Conservation (phyloP, 2,797 vertebrate genomes). For the Danio tinwini region DNA sequence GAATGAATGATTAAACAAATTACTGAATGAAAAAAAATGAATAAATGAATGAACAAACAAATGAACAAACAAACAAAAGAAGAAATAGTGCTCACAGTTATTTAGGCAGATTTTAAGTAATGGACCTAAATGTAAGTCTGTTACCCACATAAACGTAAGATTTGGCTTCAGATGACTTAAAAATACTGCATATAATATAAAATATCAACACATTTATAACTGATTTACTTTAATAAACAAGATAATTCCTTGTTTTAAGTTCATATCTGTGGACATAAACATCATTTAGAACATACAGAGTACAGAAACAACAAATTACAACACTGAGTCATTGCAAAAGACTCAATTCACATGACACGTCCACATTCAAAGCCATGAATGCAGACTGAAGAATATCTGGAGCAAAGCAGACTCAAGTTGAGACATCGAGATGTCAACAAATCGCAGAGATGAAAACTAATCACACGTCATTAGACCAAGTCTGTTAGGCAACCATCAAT, state of each 20-base stretch:
- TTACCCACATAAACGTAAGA: background rate
- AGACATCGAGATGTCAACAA: conserved; percentile 44
- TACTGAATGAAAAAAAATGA: too few species aligned
- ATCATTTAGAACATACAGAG: background rate
- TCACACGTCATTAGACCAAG: background rate
- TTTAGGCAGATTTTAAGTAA: background rate
- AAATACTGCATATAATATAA: background rate
- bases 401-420: background rate
- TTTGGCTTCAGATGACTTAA: background rate
- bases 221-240: background rate
- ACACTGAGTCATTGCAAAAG: conserved; percentile 5
- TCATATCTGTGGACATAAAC: background rate
- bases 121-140: background rate
- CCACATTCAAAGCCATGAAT: background rate
- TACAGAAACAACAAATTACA: background rate
- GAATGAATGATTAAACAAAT: too few species aligned
- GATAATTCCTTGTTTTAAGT: background rate
- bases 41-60: too few species aligned
- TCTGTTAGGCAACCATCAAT: background rate
- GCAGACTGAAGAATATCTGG: background rate
- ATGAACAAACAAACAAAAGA: too few species aligned
- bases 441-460: conserved; percentile 11
- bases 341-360: background rate
- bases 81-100: too few species aligned
- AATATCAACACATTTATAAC: too few species aligned